Conservation (phyloP, 2,797 vertebrate species). For the Enteromius mattozi region DNA sequence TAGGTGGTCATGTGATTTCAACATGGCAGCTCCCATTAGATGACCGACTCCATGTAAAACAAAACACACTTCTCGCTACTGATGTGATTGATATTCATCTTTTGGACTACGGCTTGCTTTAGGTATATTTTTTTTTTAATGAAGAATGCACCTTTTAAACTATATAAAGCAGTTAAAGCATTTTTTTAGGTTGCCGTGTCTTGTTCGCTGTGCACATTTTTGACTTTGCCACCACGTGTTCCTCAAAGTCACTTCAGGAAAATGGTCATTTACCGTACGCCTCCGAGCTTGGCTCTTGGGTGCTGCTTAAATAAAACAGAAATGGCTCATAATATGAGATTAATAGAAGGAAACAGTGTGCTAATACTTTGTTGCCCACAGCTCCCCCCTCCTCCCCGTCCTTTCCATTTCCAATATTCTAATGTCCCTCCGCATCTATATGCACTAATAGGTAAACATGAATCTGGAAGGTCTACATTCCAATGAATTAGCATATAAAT, state of each 20-base stretch:
- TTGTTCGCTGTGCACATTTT: slow-evolving; percentile 60
- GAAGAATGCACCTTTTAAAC: background rate
- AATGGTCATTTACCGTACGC: slow-evolving; percentile 54
- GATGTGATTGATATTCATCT: background rate
- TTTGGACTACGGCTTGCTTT: background rate
- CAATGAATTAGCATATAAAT: slow-evolving; percentile 99
- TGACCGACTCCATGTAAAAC: background rate
- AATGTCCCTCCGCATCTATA: slow-evolving; percentile 81
- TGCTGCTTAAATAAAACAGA: slow-evolving; percentile 75
- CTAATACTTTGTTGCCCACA: slow-evolving; percentile 77
- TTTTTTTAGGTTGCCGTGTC: slow-evolving; percentile 15
- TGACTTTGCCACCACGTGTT: slow-evolving; percentile 63
- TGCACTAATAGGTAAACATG: slow-evolving; percentile 92
- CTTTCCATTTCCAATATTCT: slow-evolving; percentile 73
- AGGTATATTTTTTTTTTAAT: background rate
- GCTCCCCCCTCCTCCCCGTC: slow-evolving; percentile 62
- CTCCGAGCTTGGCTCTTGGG: slow-evolving; percentile 64
- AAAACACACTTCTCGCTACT: background rate
- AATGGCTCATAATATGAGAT: slow-evolving; percentile 73
- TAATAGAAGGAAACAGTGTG: slow-evolving; percentile 79
- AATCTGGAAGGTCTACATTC: slow-evolving; percentile 91
- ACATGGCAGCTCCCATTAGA: background rate
- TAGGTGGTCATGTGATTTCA: background rate
- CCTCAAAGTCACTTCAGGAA: slow-evolving; percentile 68
- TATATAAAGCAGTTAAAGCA: background rate